Conservation (phyloP, 1,140 invertebrate genomes). For the Laupala kohalensis region DNA sequence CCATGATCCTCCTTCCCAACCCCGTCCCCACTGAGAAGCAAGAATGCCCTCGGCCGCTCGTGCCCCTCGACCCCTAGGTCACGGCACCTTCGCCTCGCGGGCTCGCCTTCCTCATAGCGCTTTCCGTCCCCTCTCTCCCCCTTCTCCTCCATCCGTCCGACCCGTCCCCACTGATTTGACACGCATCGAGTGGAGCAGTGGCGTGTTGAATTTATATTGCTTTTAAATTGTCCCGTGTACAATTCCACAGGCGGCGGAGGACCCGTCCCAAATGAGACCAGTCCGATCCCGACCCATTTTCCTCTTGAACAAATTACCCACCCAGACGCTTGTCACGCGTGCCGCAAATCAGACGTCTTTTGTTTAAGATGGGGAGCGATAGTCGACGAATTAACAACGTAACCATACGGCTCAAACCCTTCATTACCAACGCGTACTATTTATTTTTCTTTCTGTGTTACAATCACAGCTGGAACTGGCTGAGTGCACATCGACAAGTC, state of each 20-base stretch:
- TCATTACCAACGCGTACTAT: not conserved
- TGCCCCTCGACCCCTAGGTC: not conserved
- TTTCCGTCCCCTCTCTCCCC: too few species aligned
- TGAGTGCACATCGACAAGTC: not conserved
- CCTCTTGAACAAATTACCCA: not conserved
- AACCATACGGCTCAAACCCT: not conserved
- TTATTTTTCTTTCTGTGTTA: not conserved
- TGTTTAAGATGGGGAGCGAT: not conserved
- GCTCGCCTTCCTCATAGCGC: too few species aligned
- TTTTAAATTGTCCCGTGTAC: not conserved
- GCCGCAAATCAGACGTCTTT: not conserved
- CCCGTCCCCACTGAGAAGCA: too few species aligned
- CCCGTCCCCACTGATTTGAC: not conserved
- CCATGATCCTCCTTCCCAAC: too few species aligned
- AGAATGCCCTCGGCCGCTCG: not conserved
- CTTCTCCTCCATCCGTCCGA: not conserved
- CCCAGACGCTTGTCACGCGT: not conserved
- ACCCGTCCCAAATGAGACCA: not conserved
- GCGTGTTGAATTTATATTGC: not conserved
- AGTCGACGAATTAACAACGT: not conserved
- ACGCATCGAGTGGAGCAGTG: not conserved
- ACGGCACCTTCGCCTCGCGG: too few species aligned
- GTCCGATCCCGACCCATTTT: not conserved
- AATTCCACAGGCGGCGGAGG: not conserved
- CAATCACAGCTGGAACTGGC: not conserved